Percentiles rank a stretch among this genome's conserved stretches.
Conservation (phyloP, 2,888 invertebrate genomes). For the Trachelus tabidus region DNA sequence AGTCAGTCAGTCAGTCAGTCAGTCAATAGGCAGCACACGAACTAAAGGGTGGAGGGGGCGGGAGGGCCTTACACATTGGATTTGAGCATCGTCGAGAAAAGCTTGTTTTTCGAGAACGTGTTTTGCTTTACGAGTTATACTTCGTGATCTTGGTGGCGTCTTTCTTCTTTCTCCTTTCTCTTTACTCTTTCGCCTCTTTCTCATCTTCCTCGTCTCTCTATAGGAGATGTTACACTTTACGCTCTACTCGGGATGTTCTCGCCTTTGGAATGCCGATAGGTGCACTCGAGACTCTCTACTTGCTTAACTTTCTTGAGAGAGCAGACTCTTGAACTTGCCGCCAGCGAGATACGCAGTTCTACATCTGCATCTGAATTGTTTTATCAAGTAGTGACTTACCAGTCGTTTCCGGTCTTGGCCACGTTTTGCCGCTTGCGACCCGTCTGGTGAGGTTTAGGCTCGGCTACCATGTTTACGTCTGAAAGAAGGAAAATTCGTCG, state of each 20-base stretch:
- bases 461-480: constrained; percentile 83
- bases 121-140: constrained; percentile 1
- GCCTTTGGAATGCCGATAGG: too few species aligned
- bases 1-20: background rate
- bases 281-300: too few species aligned
- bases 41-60: background rate
- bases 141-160: too few species aligned
- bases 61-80: background rate
- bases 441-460: constrained; percentile 79
- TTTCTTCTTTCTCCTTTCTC: background rate
- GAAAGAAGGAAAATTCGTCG: constrained; percentile 48
- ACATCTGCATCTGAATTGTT: too few species aligned
- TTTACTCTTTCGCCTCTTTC: background rate
- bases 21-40: background rate
- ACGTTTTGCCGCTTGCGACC: constrained; percentile 76
- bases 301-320: too few species aligned
- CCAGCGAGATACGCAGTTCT: too few species aligned
- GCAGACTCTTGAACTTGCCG: too few species aligned
- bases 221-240: too few species aligned
- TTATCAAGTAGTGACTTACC: constrained; percentile 66
- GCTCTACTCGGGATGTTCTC: too few species aligned
- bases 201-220: background rate
- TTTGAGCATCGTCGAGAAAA: background rate
- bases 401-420: constrained; percentile 76
- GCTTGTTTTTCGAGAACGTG: constrained; percentile 5